Percentiles rank a stretch among this genome's conserved stretches.
Conservation (phyloP, 2,888 invertebrate species). For the Meta bourneti region DNA sequence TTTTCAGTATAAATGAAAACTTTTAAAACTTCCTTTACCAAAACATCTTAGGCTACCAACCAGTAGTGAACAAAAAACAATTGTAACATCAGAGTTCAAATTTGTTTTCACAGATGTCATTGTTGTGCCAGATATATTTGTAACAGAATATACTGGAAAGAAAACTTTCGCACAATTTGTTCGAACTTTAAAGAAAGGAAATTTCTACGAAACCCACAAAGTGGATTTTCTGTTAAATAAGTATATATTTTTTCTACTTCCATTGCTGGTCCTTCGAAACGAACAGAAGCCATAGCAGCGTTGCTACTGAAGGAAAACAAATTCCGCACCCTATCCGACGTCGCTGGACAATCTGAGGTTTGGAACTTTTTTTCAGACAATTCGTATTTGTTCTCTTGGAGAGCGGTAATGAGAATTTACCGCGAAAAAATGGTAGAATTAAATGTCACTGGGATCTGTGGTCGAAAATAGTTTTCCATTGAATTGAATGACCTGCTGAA, state of each 20-base stretch:
- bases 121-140: not conserved
- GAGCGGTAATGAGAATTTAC: not conserved
- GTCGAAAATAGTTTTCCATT: not conserved
- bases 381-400: not conserved
- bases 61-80: too few relatives aligned
- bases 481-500: not conserved
- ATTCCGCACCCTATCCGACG: not conserved
- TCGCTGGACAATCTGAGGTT: not conserved
- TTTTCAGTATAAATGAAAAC: not conserved
- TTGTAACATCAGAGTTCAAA: too few relatives aligned
- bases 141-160: not conserved
- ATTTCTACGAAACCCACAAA: slow-evolving; percentile 41
- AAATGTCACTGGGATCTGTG: not conserved
- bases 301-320: slow-evolving; percentile 2
- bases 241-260: not conserved
- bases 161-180: not conserved
- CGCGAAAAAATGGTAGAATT: not conserved
- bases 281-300: not conserved
- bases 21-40: not conserved
- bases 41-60: too few relatives aligned
- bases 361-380: not conserved
- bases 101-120: not conserved
- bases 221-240: slow-evolving; percentile 39
- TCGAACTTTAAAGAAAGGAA: slow-evolving; percentile 33
- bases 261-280: not conserved